Conservation (phyloP, 1,140 invertebrate species). For the Galendromus occidentalis region DNA sequence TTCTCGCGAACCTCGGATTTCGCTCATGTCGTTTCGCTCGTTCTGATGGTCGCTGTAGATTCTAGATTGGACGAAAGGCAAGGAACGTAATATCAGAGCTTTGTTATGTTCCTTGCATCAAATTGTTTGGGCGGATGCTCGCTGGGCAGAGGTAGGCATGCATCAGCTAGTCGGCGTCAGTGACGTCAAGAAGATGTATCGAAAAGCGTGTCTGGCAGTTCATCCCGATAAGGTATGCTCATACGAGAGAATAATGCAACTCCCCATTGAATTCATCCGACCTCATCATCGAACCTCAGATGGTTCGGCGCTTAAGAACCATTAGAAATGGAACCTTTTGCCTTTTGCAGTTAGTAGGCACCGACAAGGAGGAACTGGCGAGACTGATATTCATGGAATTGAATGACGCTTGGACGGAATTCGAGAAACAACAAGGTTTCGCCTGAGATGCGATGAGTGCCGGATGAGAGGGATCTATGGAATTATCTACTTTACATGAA, state of each 20-base stretch:
- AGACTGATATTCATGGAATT: conserved; percentile 96
- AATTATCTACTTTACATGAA: no score
- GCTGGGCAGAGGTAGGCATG: conserved; percentile 84
- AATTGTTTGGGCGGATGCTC: conserved; percentile 78
- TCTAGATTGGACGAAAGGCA: conserved; percentile 71
- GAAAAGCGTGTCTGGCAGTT: conserved; percentile 81
- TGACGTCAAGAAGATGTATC: conserved; percentile 88
- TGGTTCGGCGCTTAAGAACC: no score
- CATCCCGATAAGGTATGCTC: conserved; percentile 85
- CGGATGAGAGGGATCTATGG: no score
- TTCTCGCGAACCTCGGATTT: no score
- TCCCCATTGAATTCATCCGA: background rate
- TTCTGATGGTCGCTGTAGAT: no score
- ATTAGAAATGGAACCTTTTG: conserved; percentile 12
- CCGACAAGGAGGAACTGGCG: conserved; percentile 68
- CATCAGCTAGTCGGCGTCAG: conserved; percentile 64
- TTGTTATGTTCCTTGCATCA: conserved; percentile 79
- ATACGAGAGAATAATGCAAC: background rate
- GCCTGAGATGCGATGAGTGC: conserved; percentile 16
- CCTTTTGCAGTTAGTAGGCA: conserved; percentile 59
- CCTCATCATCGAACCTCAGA: conserved; percentile 8
- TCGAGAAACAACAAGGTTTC: conserved; percentile 45
- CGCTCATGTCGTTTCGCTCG: no score
- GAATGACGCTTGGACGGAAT: conserved; percentile 94
- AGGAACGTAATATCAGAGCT: conserved; percentile 86